Percentiles rank a stretch among this genome's conserved stretches.
Evolutionary conservation across 2,797 vertebrate genomes (phyloP).

Genomic region (Chaenodraco wilsoni): DNA sequence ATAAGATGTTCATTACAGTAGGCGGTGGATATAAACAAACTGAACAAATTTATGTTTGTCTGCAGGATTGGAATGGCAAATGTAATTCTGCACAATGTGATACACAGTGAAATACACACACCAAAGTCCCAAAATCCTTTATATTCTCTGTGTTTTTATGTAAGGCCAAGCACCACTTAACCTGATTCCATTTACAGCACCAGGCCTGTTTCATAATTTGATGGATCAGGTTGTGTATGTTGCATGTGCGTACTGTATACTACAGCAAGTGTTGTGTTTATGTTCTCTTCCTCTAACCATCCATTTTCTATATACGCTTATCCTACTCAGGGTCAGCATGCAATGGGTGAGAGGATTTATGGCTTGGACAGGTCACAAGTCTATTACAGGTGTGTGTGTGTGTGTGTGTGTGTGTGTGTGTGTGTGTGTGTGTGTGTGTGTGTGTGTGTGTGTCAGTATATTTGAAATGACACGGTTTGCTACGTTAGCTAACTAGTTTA

Average conservation of each 20-base stretch:
- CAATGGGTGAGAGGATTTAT: conserved; percentile 41
- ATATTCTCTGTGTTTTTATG: conserved; percentile 16
- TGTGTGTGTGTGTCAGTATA: too few species aligned
- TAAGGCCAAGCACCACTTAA: conserved; percentile 42
- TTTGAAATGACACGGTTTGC: too few species aligned
- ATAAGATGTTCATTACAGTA: not conserved
- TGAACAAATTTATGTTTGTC: not conserved
- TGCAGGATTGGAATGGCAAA: not conserved
- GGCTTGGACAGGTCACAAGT: conserved; percentile 18
- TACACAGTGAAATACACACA: conserved; percentile 2
- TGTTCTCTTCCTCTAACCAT: conserved; percentile 28
- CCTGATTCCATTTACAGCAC: conserved; percentile 33
- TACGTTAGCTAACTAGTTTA: too few species aligned
- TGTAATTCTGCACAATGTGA: not conserved
- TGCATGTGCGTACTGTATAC: not conserved
- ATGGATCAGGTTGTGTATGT: not conserved
- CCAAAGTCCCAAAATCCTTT: conserved; percentile 19
- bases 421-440: too few species aligned
- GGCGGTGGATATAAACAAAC: conserved; percentile 18
- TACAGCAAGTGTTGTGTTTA: conserved; percentile 22
- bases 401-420: conserved; percentile 3
- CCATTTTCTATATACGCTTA: conserved; percentile 48
- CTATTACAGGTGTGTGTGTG: conserved; percentile 6
- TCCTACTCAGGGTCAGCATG: conserved; percentile 55
- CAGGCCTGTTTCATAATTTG: conserved; percentile 16